Base-by-base conservation (phyloP, 1,140 invertebrate genomes). In the Scaptomyza graminum region DNA sequence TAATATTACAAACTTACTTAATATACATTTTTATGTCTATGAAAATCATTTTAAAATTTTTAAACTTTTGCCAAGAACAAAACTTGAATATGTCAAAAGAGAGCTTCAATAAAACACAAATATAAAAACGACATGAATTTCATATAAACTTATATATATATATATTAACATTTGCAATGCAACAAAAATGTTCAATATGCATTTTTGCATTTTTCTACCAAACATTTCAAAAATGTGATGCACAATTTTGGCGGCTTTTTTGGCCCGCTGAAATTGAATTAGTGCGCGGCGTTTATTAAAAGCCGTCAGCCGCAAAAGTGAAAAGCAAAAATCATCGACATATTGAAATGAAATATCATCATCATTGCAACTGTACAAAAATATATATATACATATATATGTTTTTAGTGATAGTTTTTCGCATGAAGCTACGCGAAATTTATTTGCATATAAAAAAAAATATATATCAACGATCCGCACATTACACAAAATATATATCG, bases 401-500 rank as follows among this genome's bases (percentile, higher is more conserved):
- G 50, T 39, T 49, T 22, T 66, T 13, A 52, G 18, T 41, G 71
- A 63, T 79, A 52, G 66, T 61, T 31, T 31, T 31, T 31, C 28
- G 28, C 28, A 31, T 31, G 28, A 6, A 7, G 28, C 28, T 59
- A 41, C 59, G 51, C 63, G 31, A 18, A 16, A 52, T 64, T 52
- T 70, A 34, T 50, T 70, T 50, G 56, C 4, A 22, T 62, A 72
- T 66, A 56, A 0, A 22, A 41, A 70, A 70, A 65, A 50, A 37
- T 55, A 34, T 34, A 34, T 34, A 9, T 74, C 63, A 75, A 74
- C 69, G 74, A 62, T 41, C 59, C 63, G 64, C 73, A 67, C 80
- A 85, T 85, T 77, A 74, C 76, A 79, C 31, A 34, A 79, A 79
- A 79, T 62, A 83, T 72, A 56, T 54, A 77, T 65, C 70, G 62